A percentile compares a stretch with the other conserved stretches of the same genome.
phyloP scores from a whole-genome alignment of 92 coral and sea anemone genomes.

The Epizoanthus ramosus region DNA sequence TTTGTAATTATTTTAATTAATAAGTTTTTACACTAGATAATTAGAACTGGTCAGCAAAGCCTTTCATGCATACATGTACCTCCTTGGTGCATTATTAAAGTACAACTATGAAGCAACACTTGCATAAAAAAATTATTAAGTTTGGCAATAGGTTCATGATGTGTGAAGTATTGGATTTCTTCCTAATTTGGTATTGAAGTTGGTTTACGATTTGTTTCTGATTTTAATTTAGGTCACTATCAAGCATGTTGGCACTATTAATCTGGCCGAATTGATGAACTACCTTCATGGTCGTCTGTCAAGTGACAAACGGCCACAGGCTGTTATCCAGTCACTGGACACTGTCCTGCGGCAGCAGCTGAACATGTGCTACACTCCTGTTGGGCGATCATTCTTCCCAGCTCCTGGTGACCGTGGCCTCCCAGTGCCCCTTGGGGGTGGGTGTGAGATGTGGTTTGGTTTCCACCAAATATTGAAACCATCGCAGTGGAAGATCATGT shows the following conservation, averaged over 20 bases:
- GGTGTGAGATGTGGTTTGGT: conserved; percentile 57
- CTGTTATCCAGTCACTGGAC: conserved; percentile 48
- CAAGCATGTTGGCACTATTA: conserved; percentile 17
- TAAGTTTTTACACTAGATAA: too few species aligned
- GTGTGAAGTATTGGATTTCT: too few species aligned
- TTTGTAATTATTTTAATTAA: too few species aligned
- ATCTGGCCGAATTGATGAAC: not conserved
- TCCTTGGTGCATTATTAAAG: too few species aligned
- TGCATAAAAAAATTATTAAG: too few species aligned
- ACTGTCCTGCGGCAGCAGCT: conserved; percentile 52
- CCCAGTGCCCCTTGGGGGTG: conserved; percentile 50
- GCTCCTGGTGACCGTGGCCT: conserved; percentile 35
- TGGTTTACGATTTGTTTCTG: not conserved
- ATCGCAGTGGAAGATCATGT: conserved; percentile 55
- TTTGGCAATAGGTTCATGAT: too few species aligned
- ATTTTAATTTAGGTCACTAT: conserved; percentile 17
- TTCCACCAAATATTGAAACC: conserved; percentile 54
- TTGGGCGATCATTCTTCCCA: conserved; percentile 49
- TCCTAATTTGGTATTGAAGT: not conserved
- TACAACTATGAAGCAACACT: too few species aligned
- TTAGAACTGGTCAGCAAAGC: too few species aligned
- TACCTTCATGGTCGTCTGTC: conserved; percentile 39
- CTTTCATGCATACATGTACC: too few species aligned
- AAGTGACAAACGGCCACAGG: conserved; percentile 41
- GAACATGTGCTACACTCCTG: conserved; percentile 43